phyloP scores from a whole-genome alignment of 1,140 invertebrate genomes.

The Belonocnema kinseyi region DNA sequence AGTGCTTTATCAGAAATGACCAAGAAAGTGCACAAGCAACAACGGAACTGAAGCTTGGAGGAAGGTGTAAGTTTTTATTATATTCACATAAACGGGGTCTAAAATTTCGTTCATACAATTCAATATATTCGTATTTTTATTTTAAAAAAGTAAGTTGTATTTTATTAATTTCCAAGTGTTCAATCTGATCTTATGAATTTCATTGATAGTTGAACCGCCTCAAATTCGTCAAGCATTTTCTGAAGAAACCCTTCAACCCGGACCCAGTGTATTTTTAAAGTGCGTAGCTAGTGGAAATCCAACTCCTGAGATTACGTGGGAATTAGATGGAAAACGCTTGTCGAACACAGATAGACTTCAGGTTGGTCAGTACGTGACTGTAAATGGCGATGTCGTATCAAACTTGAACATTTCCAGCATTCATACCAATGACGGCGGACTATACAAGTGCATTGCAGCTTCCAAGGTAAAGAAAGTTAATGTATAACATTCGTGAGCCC shows the following conservation, averaged over 20 bases:
- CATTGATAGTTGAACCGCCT: constrained; percentile 86
- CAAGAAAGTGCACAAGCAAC: constrained; percentile 95
- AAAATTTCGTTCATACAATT: not conserved
- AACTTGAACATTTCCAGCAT: constrained; percentile 95
- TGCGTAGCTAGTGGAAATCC: constrained; percentile 92
- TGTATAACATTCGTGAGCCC: not conserved
- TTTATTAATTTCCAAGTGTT: not conserved
- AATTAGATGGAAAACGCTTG: constrained; percentile 90
- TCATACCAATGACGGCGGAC: constrained; percentile 93
- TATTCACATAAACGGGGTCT: too few relatives aligned
- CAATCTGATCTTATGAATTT: constrained; percentile 32
- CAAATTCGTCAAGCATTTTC: constrained; percentile 90
- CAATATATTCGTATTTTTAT: not conserved
- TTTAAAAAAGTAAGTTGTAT: not conserved
- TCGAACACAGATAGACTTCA: constrained; percentile 87
- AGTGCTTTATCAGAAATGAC: constrained; percentile 95
- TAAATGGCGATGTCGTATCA: constrained; percentile 94
- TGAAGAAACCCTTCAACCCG: constrained; percentile 91
- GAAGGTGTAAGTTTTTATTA: constrained; percentile 83
- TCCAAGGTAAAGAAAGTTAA: constrained; percentile 82
- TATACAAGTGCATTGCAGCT: constrained; percentile 93
- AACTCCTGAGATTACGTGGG: constrained; percentile 95
- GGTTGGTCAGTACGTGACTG: constrained; percentile 91
- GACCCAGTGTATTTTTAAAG: constrained; percentile 88
- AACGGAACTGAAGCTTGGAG: constrained; percentile 93